Evolutionary conservation across 2,113 vertebrate genomes (phyloP), one percentile per base, ranked within the genome.

Genomic region (Eubucco bourcierii): DNA sequence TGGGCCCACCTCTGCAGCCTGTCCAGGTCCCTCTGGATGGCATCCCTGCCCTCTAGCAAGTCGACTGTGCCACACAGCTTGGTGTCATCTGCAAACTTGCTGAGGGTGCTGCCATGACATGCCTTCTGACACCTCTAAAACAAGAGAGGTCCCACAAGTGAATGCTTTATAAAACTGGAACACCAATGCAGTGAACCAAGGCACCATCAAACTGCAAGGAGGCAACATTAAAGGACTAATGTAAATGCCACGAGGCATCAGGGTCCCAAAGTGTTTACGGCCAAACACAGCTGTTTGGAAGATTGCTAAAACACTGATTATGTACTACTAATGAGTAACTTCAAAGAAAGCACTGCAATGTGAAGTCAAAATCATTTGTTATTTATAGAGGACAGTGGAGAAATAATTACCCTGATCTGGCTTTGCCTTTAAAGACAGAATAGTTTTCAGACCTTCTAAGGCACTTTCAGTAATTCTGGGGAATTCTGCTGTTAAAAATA

Each of bases 241-340:
- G 29, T 23, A 46, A 79, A 55, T 6, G 8, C 29, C 25, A 15
- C 0, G 6, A 59, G n/a, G 56, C 25, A n/a, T 72, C 4, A 0
- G 16, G 47, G 53, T 25, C 64, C 9, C 73, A 6, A 4, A 71
- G 9, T 17, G 21, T n/a, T 75, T 52, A 10, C 68, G 91, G 58
- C 31, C 27, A 80, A 47, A 41, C 5, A 7, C 1, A 52, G 58
- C 56, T 28, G 60, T 41, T 78, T 46, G 56, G 71, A 63, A 72
- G 24, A 52, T 3, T 65, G 55, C 14, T 79, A 37, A 33, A 67
- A 46, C 21, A 39, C 12, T 37, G 14, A 39, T 52, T 64, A 73
- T 3, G 18, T 5, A 55, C 60, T 79, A 82, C 11, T 76, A 80
- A 84, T 77, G 17, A 85, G 52, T 11, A 78, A 28, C 60, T 88